Conservation (phyloP, 2,113 vertebrate genomes). For the Oceanodroma tethys region DNA sequence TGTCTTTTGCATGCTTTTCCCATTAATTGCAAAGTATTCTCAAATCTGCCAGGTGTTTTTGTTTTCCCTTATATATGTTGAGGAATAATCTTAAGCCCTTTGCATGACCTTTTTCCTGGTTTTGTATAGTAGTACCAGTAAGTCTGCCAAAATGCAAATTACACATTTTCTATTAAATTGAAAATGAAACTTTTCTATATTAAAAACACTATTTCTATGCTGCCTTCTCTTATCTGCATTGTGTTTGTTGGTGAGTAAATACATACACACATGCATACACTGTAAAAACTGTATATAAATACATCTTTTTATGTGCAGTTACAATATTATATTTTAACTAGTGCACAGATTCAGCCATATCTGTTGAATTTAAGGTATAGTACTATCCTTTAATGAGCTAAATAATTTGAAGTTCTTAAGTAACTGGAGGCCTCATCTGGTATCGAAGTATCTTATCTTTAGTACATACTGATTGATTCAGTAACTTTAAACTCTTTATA, state of each 20-base stretch:
- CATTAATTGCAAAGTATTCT: neutral
- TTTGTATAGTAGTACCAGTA: conserved; percentile 51
- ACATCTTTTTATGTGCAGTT: conserved; percentile 71
- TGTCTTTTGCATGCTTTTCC: conserved; percentile 43
- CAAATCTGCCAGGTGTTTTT: conserved; percentile 33
- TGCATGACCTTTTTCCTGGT: conserved; percentile 67
- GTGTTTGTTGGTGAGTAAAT: conserved; percentile 68
- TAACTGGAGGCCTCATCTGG: conserved; percentile 67
- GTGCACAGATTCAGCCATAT: conserved; percentile 70
- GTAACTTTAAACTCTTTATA: conserved; percentile 61
- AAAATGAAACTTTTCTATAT: conserved; percentile 62
- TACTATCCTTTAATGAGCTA: conserved; percentile 62
- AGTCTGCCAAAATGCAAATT: conserved; percentile 69
- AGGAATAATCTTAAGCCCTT: conserved; percentile 57
- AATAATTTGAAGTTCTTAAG: conserved; percentile 56
- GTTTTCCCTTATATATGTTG: conserved; percentile 32
- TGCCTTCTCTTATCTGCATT: conserved; percentile 75
- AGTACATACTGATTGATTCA: conserved; percentile 65
- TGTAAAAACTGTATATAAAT: conserved; percentile 66
- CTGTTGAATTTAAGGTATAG: conserved; percentile 68
- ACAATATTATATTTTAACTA: conserved; percentile 73
- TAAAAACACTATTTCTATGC: conserved; percentile 74
- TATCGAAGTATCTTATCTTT: conserved; percentile 61
- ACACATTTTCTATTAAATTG: conserved; percentile 70
- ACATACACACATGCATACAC: conserved; percentile 56